phyloP scores from a whole-genome alignment of 2,113 vertebrate species.

The Thermophis baileyi region DNA sequence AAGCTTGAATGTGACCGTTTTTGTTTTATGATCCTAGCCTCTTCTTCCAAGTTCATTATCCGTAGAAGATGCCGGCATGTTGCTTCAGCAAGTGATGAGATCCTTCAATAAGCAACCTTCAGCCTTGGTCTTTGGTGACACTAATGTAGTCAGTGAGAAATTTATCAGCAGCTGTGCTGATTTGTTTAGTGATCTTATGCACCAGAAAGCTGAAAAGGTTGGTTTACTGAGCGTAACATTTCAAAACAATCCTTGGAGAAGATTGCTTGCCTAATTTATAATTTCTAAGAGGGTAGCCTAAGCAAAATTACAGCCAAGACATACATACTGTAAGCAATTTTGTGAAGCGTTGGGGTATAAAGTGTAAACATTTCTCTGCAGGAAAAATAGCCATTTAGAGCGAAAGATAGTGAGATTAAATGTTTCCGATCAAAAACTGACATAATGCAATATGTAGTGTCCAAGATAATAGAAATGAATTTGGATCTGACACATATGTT shows the following conservation, averaged over 20 bases:
- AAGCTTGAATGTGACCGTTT: not conserved
- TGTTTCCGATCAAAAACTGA: not conserved
- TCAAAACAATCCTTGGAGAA: not conserved
- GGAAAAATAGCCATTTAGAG: not conserved
- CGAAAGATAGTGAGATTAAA: not conserved
- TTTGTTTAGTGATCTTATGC: conserved; percentile 85
- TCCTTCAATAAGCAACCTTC: conserved; percentile 76
- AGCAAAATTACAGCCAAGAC: not conserved
- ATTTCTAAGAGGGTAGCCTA: not conserved
- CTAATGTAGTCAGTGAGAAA: conserved; percentile 88
- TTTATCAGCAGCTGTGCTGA: conserved; percentile 82
- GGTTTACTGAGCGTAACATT: not conserved
- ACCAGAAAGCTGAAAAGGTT: conserved; percentile 92
- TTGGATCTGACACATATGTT: not conserved
- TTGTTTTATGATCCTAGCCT: conserved; percentile 65
- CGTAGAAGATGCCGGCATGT: conserved; percentile 80
- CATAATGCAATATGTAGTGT: not conserved
- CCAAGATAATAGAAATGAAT: not conserved
- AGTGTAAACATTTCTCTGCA: not conserved
- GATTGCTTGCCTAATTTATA: not conserved
- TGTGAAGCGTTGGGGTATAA: not conserved
- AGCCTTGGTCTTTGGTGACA: conserved; percentile 77
- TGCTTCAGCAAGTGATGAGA: conserved; percentile 89
- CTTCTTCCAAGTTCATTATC: conserved; percentile 90
- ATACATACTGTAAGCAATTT: not conserved